These are phyloP conservation scores for Apolygus lucorum DNA, from an alignment of 1,140 invertebrate genomes.

Conservation along the genomic window DNA sequence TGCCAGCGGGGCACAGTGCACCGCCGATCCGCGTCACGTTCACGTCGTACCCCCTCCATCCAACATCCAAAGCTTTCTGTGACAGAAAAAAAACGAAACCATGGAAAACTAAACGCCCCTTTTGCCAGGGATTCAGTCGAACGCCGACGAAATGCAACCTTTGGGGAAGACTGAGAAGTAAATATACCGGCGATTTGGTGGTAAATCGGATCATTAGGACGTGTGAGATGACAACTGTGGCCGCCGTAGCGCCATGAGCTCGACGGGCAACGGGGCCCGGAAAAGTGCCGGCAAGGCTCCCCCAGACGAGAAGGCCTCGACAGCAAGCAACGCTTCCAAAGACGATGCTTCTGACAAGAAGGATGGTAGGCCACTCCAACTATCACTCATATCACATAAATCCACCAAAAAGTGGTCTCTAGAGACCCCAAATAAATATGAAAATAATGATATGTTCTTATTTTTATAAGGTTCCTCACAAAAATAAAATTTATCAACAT, in stretches of 20 bases:
- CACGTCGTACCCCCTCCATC: not conserved
- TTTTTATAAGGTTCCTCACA: no score
- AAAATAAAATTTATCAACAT: no score
- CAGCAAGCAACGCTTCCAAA: not conserved
- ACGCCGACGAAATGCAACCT: not conserved
- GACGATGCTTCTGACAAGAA: conserved; percentile 18
- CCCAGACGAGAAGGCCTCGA: conserved; percentile 20
- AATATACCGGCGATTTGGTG: no score
- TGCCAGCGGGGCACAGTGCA: conserved; percentile 18
- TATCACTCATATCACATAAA: no score
- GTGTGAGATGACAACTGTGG: not conserved
- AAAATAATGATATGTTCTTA: no score
- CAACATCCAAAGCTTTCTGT: no score
- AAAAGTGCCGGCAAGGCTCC: conserved; percentile 22
- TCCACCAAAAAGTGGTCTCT: no score
- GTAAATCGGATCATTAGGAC: not conserved
- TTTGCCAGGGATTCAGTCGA: no score
- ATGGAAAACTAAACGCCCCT: no score
- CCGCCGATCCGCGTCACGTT: not conserved
- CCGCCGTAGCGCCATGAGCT: conserved; percentile 9
- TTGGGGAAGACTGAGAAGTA: no score
- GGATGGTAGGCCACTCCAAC: not conserved
- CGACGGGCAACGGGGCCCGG: not conserved
- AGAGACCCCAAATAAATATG: no score
- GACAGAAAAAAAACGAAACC: no score